Base-by-base conservation (phyloP, 2,113 vertebrate species). In the Dipodomys spectabilis region DNA sequence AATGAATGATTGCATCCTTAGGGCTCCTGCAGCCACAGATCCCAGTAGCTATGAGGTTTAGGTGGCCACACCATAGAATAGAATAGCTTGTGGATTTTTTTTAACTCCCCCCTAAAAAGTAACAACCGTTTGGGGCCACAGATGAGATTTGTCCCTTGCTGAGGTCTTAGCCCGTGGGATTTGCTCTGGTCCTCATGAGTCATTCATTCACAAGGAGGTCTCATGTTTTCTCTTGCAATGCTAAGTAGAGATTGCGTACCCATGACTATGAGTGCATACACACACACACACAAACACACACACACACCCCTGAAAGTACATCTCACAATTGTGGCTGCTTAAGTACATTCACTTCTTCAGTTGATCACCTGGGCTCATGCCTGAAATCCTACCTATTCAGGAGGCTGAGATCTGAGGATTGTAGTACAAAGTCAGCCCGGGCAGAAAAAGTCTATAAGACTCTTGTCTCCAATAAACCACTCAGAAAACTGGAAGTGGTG, bases 161-260 rank as follows among this genome's bases (percentile, higher is more conserved):
- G 16, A 80, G 77, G 32, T 62, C 74, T 93, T 82, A 53, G 49
- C 20, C 39, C 45, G 5, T 69, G 27, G 72, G 32, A 35, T 86
- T 82, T 95, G 67, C 45, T 68, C 78, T 75, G 68, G 67, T 64
- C 80, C 83, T 86, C 35, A 68, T 69, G 82, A 94, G 92, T 95
- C 74, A 49, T 35, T 73, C 87, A 81, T 35, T 8, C 57, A 65
- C 20, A 67, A 15, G 44, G 19, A 81, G 15, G 83, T 88, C 74
- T 49, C 35, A 44, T 82, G 69, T 80, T 87, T 73, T 96, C 64
- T 84, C 9, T 89, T 89, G 87, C 77, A 62, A 87, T 92, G 5
- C 32, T 49, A 91, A 91, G 44, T 89, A 28, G n/a, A 87, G n/a
- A 60, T 62, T 87, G n/a, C n/a, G 62, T 69, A 23, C 57, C 7